Evolutionary conservation across 2,888 invertebrate genomes (phyloP), one percentile per base, ranked within the genome.

Genomic region (Agrotis clavis): DNA sequence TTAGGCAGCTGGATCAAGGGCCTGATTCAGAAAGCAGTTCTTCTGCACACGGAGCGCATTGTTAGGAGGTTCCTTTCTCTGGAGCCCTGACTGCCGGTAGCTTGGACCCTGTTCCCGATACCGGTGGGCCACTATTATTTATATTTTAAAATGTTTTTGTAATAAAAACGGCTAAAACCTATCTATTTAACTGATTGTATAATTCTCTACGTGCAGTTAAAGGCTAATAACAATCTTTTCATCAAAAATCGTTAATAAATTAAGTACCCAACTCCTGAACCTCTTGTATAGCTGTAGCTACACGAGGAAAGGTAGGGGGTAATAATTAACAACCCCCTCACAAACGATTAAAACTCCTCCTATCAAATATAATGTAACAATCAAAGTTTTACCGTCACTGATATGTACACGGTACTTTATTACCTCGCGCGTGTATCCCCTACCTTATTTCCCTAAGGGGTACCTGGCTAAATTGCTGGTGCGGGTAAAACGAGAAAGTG

Each of bases 291-390:
- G 30, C 5, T 5, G 18, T 48, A 60, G 57, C n/a, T 45, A 71
- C 63, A 45, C 21, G 1, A 51, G 35, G n/a, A n/a, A 30, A 5
- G 25, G 13, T 53, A 64, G 54, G n/a, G n/a, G 56, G 79, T 74
- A 72, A 72, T 63, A 54, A 57, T 51, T 14, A 41, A 41, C 41
- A 70, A 66, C 62, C 70, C 71, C 54, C 69, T 65, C 56, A 25
- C 11, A n/a, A 70, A 56, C 72, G 59, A 66, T 82, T 83, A 74
- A 75, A 85, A 82, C 79, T 82, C 79, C 14, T 21, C 61, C 67
- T 62, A 56, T 82, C 51, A 82, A 74, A 82, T 78, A 50, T 74
- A 85, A 82, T 73, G 84, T 82, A 64, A 82, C 75, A 82, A 73
- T 82, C 75, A 82, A 82, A 82, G 83, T 82, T 85, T 68, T 57